A percentile compares a stretch with the other conserved stretches of the same genome.
phyloP scores from a whole-genome alignment of 2,113 vertebrate genomes.

The Laticauda laticaudata region DNA sequence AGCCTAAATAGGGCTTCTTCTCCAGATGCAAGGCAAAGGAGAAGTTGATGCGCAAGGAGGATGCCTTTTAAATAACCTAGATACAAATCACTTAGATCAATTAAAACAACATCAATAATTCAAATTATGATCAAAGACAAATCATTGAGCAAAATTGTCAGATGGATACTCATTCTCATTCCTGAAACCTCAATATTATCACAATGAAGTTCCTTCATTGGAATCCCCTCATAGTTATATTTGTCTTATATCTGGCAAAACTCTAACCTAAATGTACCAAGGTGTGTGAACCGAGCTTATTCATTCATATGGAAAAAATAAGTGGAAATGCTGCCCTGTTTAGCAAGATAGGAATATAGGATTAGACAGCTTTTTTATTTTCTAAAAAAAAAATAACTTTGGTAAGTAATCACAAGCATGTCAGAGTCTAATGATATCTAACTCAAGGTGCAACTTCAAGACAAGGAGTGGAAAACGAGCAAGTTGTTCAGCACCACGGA shows the following conservation, averaged over 20 bases:
- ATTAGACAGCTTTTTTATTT: background rate
- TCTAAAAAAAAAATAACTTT: background rate
- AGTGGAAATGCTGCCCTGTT: background rate
- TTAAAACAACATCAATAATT: background rate
- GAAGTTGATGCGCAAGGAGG: background rate
- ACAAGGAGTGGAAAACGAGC: background rate
- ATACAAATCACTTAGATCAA: background rate
- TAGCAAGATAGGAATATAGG: background rate
- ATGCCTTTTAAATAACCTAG: background rate
- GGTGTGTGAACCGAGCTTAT: background rate
- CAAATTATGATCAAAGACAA: background rate
- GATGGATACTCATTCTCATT: background rate
- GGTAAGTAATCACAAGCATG: background rate
- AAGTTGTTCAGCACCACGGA: slow-evolving; percentile 22
- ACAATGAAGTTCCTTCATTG: background rate
- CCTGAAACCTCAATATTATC: background rate
- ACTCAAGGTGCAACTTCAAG: background rate
- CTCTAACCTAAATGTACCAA: background rate
- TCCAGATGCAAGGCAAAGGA: background rate
- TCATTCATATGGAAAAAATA: background rate
- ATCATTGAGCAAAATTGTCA: background rate
- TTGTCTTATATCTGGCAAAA: background rate
- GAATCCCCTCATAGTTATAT: background rate
- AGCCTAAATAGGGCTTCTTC: too few species aligned
- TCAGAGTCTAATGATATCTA: background rate